Percentiles rank a stretch among this genome's conserved stretches.
phyloP scores from a whole-genome alignment of 2,888 invertebrate species.

The Tetanocera ferruginea region DNA sequence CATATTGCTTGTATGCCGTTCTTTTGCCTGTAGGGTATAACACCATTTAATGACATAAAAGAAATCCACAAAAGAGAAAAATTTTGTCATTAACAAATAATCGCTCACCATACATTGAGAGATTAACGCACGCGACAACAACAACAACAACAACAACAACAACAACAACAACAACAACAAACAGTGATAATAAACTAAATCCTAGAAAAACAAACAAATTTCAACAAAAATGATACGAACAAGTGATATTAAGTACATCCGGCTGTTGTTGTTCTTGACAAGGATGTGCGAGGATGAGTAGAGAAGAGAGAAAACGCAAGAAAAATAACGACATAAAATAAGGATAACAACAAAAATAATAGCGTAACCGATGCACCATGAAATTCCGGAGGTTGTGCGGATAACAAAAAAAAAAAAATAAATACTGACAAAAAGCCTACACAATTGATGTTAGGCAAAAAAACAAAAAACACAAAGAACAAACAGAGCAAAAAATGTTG shows the following conservation, averaged over 20 bases:
- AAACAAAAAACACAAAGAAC: too few species aligned
- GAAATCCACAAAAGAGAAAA: constrained; percentile 17
- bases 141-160: neutral
- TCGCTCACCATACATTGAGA: constrained; percentile 19
- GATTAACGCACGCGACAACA: constrained; percentile 12
- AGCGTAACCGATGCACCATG: constrained; percentile 9
- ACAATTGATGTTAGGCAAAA: neutral
- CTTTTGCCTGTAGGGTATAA: neutral
- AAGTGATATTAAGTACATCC: too few species aligned
- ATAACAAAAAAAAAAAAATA: neutral
- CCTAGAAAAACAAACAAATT: neutral
- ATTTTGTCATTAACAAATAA: constrained; percentile 32
- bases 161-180: neutral
- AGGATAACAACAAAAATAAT: constrained; percentile 16
- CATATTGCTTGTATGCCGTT: too few species aligned
- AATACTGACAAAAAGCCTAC: neutral
- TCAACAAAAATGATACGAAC: too few species aligned
- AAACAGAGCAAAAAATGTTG: neutral
- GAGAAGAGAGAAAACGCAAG: neutral
- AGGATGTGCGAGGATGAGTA: neutral
- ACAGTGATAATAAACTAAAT: neutral
- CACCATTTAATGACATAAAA: neutral
- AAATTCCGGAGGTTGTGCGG: neutral
- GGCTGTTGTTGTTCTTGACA: too few species aligned
- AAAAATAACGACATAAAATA: constrained; percentile 21